phyloP scores from a whole-genome alignment of 2,113 vertebrate species.

The pig (Sus scrofa) region DNA sequence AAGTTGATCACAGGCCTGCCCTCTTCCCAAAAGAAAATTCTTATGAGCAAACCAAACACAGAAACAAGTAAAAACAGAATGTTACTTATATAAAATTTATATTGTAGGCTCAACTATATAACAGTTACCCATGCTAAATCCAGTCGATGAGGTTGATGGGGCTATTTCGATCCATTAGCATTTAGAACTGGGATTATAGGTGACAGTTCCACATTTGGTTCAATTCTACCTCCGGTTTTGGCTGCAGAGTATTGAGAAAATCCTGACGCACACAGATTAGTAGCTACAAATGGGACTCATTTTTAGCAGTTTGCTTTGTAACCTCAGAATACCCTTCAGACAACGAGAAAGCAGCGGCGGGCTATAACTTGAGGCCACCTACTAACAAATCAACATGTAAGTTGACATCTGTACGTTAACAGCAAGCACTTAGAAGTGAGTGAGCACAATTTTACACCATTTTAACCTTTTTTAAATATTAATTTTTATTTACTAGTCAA shows the following conservation, averaged over 20 bases:
- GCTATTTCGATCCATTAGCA: neutral
- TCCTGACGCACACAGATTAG: neutral
- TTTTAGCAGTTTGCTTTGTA: neutral
- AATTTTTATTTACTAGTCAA: neutral
- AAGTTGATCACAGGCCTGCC: neutral
- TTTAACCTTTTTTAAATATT: conserved; percentile 26
- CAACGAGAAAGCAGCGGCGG: neutral
- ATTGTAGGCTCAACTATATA: neutral
- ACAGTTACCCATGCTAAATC: neutral
- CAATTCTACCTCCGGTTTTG: neutral
- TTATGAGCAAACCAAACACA: neutral
- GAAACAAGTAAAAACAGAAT: neutral
- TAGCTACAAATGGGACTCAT: neutral
- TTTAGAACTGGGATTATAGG: neutral
- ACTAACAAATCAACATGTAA: neutral
- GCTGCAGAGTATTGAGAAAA: neutral
- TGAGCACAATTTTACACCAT: neutral
- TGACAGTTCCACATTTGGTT: neutral
- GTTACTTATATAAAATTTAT: neutral
- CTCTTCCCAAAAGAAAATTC: neutral
- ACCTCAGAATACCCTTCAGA: neutral
- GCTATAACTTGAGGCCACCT: neutral
- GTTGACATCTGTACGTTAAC: neutral
- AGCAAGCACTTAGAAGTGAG: conserved; percentile 26
- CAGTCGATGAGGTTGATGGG: neutral